phyloP scores from a whole-genome alignment of 1,140 invertebrate species.

The Pseudomyrmex pallidus region DNA sequence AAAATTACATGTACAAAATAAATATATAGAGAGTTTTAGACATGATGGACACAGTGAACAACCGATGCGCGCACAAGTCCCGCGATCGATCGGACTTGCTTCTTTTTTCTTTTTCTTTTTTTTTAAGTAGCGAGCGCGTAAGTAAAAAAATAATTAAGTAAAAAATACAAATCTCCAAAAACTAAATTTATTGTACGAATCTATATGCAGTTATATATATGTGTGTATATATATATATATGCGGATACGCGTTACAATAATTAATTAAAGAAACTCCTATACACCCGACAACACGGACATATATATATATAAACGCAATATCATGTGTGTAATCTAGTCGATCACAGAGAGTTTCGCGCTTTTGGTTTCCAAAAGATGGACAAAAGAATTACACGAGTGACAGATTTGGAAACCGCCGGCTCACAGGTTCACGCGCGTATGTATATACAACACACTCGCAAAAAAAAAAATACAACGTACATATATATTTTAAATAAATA shows the following conservation, averaged over 20 bases:
- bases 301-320: background rate
- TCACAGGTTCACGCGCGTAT: background rate
- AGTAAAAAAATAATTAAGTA: conserved; percentile 42
- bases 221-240: conserved; percentile 68
- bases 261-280: conserved; percentile 2
- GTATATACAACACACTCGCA: background rate
- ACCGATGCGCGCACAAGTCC: background rate
- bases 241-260: background rate
- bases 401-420: conserved; percentile 10
- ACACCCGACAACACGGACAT: background rate
- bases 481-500: conserved; percentile 71
- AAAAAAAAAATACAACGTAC: background rate
- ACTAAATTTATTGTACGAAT: background rate
- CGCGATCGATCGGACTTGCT: background rate
- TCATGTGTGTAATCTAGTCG: conserved; percentile 31
- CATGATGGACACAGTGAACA: background rate
- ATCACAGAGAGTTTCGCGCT: conserved; percentile 50
- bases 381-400: conserved; percentile 1
- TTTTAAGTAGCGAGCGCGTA: conserved; percentile 36
- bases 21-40: conserved; percentile 38
- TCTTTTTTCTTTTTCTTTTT: no score
- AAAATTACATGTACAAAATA: conserved; percentile 55
- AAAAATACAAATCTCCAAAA: background rate
- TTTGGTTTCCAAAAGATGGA: conserved; percentile 16
- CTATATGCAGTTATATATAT: conserved; percentile 25